Evolutionary conservation across 2,888 invertebrate genomes (phyloP), one percentile per base, ranked within the genome.

Genomic region (Leptopterna dolabrata): DNA sequence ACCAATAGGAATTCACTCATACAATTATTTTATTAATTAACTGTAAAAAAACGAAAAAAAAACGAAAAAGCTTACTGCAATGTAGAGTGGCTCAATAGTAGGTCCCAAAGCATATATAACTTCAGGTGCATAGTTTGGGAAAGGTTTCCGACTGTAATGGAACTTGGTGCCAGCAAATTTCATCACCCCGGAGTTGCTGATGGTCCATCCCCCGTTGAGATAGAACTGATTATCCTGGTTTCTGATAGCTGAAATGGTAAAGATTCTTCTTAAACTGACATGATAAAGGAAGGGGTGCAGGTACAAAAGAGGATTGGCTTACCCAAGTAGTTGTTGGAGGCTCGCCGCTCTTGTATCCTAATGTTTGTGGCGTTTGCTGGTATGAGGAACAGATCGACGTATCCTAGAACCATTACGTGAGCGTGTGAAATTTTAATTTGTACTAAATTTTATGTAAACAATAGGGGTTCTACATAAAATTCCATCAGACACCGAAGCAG

Each of bases 351-450:
- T 90, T 94, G 93, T 86, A 99, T 95, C 19, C 93, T 92, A 90
- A 99, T 96, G 91, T 96, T 97, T 0, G 98, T 98, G n/a, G 99
- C 97, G 16, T 98, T 98, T 90, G 95, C 94, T 0, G 99, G 99
- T 90, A 99, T 96, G 41, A 97, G 93, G 83, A 99, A 93, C 88
- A 99, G 94, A 91, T 98, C 98, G 91, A 97, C 96, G 93, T 99
- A 99, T 4, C 98, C 98, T 96, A 91, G 78, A 91, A 92, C 91
- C 55, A 87, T 4, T 4, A 16, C 2, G 51, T 36, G 7, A 36
- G 36, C 2, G 7, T 36, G 36, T 51, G 36, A 43, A 80, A 36
- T n/a, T n/a, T n/a, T n/a, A n/a, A n/a, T n/a, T n/a, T n/a, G n/a
- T n/a, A n/a, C n/a, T n/a, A n/a, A n/a, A n/a, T n/a, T n/a, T n/a